Evolutionary conservation across 2,888 invertebrate species (phyloP).

Genomic region (Lasioglossum morio): DNA sequence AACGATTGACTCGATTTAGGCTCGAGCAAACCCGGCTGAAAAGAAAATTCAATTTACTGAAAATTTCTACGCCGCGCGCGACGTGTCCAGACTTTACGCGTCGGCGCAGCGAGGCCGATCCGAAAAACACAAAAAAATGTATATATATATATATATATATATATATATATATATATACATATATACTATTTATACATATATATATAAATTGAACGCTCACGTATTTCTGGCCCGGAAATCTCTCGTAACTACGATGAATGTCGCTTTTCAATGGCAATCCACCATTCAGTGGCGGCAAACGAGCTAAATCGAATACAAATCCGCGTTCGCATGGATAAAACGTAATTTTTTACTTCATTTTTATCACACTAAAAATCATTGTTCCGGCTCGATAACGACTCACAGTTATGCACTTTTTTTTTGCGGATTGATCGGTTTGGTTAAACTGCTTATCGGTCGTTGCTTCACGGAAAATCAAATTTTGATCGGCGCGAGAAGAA

Average conservation of each 20-base stretch:
- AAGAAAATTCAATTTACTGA: constrained; percentile 71
- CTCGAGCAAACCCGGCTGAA: constrained; percentile 42
- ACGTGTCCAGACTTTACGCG: constrained; percentile 63
- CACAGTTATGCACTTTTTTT: background rate
- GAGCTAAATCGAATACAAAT: constrained; percentile 33
- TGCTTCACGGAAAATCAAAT: background rate
- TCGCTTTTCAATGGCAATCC: constrained; percentile 45
- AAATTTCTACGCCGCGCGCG: constrained; percentile 69
- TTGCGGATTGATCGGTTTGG: background rate
- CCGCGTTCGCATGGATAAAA: constrained; percentile 3
- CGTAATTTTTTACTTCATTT: constrained; percentile 37
- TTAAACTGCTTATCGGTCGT: background rate
- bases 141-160: no score
- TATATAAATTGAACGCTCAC: constrained; percentile 23
- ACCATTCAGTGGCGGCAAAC: constrained; percentile 6
- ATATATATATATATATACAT: no score
- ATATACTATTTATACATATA: no score
- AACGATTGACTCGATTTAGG: constrained; percentile 76
- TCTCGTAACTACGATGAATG: constrained; percentile 49
- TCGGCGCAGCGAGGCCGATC: background rate
- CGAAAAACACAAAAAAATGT: background rate
- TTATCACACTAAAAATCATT: constrained; percentile 27
- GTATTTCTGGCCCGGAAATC: constrained; percentile 38
- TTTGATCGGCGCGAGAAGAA: background rate
- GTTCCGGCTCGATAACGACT: background rate